Evolutionary conservation across 2,888 invertebrate species (phyloP), one percentile per base, ranked within the genome.

Genomic region (Euzophera pinguis): DNA sequence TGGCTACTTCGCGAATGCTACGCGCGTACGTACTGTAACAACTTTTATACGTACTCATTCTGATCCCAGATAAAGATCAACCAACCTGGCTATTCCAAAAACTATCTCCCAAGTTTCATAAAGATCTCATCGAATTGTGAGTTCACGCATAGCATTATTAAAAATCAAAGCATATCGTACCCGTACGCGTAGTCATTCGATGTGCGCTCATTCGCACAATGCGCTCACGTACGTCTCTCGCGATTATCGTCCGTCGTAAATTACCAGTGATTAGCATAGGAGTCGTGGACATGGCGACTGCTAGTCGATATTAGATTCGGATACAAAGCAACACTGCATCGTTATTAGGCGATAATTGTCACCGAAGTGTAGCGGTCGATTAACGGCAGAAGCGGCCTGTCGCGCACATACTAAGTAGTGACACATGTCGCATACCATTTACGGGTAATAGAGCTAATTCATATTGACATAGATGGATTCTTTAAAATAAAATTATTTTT

Each of bases 191-290:
- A 63, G 59, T 58, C 56, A 66, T 55, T 53, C 62, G 65, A 67
- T 63, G 67, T 67, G 67, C 69, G 67, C 67, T 59, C 58, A 71
- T 73, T 81, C 75, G 84, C 80, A 80, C 83, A 84, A 81, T 84
- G 84, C 81, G 75, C 79, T 84, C 87, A 88, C 88, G 88, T 86
- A 84, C 84, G 69, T 75, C 62, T 75, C 77, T 84, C 83, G 87
- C 88, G 87, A 89, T 89, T 86, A 87, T 84, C 85, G 78, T 65
- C 67, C 78, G 73, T 85, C 84, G 86, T 88, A 90, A 88, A 87
- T 86, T 83, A 87, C 82, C 57, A 68, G 68, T 72, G 81, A 88
- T 90, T 90, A 85, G 81, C 89, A 88, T 90, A 85, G 77, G 64
- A 75, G 81, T 83, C 85, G 86, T 84, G 84, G 73, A 77, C 80